Evolutionary conservation across 2,113 vertebrate species (phyloP).

Genomic region (Chelonoidis abingdonii): DNA sequence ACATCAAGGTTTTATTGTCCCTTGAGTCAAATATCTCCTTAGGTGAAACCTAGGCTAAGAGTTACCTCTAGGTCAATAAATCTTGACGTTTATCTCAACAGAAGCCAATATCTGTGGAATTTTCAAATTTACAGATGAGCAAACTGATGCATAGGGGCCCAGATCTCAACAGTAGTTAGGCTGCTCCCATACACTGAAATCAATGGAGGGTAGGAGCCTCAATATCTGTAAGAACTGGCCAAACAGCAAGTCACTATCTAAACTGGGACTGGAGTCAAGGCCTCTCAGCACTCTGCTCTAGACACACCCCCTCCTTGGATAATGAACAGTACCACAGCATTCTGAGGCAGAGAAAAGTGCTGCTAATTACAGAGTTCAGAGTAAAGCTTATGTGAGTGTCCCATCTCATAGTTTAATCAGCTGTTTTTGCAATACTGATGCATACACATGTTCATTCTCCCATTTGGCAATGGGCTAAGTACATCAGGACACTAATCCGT

Average conservation of each 20-base stretch:
- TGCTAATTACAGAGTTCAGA: background rate
- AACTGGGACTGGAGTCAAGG: background rate
- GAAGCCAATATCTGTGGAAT: background rate
- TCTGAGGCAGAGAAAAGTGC: background rate
- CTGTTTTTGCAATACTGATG: background rate
- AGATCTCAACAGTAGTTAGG: background rate
- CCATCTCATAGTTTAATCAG: background rate
- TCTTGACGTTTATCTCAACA: background rate
- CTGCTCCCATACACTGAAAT: background rate
- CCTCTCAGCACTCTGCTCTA: background rate
- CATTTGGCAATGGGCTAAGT: background rate
- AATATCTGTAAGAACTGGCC: background rate
- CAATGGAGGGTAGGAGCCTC: background rate
- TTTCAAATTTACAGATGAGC: background rate
- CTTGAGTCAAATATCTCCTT: background rate
- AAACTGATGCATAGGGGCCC: background rate
- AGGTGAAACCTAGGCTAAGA: constrained; percentile 1
- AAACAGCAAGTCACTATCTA: background rate
- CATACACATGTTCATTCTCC: background rate
- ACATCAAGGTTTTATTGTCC: background rate
- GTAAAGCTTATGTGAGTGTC: background rate
- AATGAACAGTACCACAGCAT: background rate
- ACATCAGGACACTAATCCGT: background rate
- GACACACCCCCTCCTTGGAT: background rate
- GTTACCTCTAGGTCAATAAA: background rate